These are phyloP conservation scores for Agonopterix heracliana DNA, from an alignment of 2,888 invertebrate genomes.

Conservation along the genomic window DNA sequence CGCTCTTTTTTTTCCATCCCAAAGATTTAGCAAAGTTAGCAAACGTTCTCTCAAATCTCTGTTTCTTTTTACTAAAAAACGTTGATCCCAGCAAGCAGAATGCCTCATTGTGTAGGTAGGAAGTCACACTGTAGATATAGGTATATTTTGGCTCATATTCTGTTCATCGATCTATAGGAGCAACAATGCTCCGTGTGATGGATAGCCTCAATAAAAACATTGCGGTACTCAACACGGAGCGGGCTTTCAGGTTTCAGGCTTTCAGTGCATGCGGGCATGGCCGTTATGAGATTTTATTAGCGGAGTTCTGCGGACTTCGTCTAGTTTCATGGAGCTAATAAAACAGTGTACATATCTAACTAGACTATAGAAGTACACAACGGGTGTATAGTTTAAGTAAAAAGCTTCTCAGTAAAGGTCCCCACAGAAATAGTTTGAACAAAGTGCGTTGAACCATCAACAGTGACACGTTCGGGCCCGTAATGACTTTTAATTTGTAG, in stretches of 20 bases:
- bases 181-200: constrained; percentile 36
- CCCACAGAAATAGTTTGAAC: too few relatives aligned
- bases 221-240: not conserved
- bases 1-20: too few relatives aligned
- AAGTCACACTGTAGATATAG: constrained; percentile 10
- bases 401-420: too few relatives aligned
- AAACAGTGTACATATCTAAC: constrained; percentile 7
- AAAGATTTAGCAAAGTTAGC: too few relatives aligned
- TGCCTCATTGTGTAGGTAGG: too few relatives aligned
- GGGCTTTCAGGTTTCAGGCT: not conserved
- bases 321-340: constrained; percentile 20
- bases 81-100: constrained; percentile 6
- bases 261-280: constrained; percentile 11
- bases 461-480: too few relatives aligned
- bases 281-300: constrained; percentile 27
- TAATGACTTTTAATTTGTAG: too few relatives aligned
- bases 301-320: constrained; percentile 16
- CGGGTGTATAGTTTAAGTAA: too few relatives aligned
- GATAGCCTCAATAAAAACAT: constrained; percentile 34
- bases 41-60: too few relatives aligned
- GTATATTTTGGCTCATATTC: constrained; percentile 29
- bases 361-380: not conserved
- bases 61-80: too few relatives aligned
- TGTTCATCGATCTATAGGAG: constrained; percentile 32
- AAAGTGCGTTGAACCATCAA: too few relatives aligned